phyloP scores from a whole-genome alignment of 1,140 invertebrate genomes.

The Drosophila yakuba region DNA sequence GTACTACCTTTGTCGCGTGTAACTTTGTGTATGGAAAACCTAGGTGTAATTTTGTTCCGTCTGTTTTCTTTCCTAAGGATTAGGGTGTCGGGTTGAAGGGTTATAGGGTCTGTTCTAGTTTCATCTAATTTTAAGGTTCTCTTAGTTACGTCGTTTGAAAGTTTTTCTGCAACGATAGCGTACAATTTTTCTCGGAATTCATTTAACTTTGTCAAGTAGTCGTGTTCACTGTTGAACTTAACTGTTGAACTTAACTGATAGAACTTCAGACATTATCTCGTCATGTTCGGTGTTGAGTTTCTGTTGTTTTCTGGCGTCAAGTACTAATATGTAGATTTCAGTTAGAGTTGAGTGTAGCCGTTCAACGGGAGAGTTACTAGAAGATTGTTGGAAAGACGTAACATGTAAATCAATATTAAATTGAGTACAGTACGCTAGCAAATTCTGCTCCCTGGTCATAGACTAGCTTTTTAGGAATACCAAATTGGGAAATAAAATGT shows the following conservation, averaged over 20 bases:
- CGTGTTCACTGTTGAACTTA: too few relatives aligned
- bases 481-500: neutral
- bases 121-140: slow-evolving; percentile 1
- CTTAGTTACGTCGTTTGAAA: neutral
- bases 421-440: neutral
- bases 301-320: neutral
- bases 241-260: neutral
- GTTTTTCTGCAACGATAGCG: neutral
- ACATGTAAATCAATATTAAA: neutral
- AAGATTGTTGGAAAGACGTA: slow-evolving; percentile 6
- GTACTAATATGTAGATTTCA: neutral
- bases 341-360: neutral
- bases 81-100: too few relatives aligned
- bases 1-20: too few relatives aligned
- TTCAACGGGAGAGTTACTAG: neutral
- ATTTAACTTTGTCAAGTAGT: neutral
- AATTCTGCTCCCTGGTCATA: slow-evolving; percentile 7
- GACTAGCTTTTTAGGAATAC: slow-evolving; percentile 1
- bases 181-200: neutral
- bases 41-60: neutral
- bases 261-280: neutral
- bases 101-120: neutral
- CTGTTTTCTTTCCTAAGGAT: slow-evolving; percentile 1
- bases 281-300: neutral
- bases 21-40: too few relatives aligned